Conservation (phyloP, 2,113 vertebrate species). For the Gavialis gangeticus region DNA sequence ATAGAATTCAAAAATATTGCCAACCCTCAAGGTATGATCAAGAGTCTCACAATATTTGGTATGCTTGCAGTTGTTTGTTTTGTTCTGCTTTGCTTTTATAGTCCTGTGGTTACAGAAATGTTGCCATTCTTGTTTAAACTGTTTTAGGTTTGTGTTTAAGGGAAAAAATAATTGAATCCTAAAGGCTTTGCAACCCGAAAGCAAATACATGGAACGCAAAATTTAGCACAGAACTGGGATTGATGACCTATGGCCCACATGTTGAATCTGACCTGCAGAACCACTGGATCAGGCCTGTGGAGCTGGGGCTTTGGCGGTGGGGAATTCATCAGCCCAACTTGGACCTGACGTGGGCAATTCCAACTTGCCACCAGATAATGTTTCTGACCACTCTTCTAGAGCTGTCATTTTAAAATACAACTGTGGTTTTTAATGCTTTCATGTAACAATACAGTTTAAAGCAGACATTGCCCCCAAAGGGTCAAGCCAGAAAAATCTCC, state of each 20-base stretch:
- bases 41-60: not conserved
- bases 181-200: not conserved
- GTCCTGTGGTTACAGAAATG: not conserved
- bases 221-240: not conserved
- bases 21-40: not conserved
- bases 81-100: not conserved
- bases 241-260: too few relatives aligned
- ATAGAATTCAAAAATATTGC: not conserved
- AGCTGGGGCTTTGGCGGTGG: too few relatives aligned
- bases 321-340: too few relatives aligned
- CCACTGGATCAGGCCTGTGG: too few relatives aligned
- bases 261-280: too few relatives aligned
- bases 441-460: not conserved
- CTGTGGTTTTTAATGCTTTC: not conserved
- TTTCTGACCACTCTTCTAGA: not conserved
- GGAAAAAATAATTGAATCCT: not conserved
- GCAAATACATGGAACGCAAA: not conserved
- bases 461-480: too few relatives aligned
- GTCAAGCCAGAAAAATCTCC: too few relatives aligned
- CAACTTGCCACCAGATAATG: too few relatives aligned
- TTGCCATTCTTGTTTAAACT: not conserved
- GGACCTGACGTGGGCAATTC: too few relatives aligned
- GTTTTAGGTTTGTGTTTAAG: not conserved
- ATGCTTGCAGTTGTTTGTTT: not conserved
- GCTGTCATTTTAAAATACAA: not conserved